These are phyloP conservation scores for Ceratina japonica DNA, from an alignment of 1,140 invertebrate species.

Conservation along the genomic window DNA sequence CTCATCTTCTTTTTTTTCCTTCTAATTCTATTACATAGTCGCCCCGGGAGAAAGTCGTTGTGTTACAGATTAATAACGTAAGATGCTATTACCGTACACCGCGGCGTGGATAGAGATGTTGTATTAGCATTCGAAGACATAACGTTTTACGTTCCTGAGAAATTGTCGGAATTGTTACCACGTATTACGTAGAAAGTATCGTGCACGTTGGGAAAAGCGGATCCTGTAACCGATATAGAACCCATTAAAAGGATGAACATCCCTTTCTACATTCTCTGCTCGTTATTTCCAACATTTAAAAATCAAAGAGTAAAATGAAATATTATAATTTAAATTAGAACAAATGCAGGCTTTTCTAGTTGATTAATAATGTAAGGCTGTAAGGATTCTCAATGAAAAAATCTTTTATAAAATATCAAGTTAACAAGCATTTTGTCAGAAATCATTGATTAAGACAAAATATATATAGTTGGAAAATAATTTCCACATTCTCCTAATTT, in stretches of 20 bases:
- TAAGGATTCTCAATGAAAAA: too few species aligned
- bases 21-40: background rate
- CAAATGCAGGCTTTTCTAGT: too few species aligned
- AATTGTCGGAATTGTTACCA: slow-evolving; percentile 5
- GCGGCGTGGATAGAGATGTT: background rate
- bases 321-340: too few species aligned
- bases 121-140: slow-evolving; percentile 43
- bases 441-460: too few species aligned
- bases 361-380: too few species aligned
- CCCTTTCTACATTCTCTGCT: background rate
- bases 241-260: background rate
- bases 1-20: background rate
- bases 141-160: slow-evolving; percentile 43
- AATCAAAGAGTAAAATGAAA: background rate
- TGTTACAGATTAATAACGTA: slow-evolving; percentile 48
- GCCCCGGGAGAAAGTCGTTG: slow-evolving; percentile 22
- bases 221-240: background rate
- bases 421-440: too few species aligned
- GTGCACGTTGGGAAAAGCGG: background rate
- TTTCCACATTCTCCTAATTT: too few species aligned
- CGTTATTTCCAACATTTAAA: background rate
- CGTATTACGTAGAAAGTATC: slow-evolving; percentile 31
- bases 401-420: too few species aligned
- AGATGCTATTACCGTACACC: slow-evolving; percentile 34
- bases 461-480: too few species aligned